phyloP scores from a whole-genome alignment of 2,113 vertebrate species.

The Nycticorax nycticorax region DNA sequence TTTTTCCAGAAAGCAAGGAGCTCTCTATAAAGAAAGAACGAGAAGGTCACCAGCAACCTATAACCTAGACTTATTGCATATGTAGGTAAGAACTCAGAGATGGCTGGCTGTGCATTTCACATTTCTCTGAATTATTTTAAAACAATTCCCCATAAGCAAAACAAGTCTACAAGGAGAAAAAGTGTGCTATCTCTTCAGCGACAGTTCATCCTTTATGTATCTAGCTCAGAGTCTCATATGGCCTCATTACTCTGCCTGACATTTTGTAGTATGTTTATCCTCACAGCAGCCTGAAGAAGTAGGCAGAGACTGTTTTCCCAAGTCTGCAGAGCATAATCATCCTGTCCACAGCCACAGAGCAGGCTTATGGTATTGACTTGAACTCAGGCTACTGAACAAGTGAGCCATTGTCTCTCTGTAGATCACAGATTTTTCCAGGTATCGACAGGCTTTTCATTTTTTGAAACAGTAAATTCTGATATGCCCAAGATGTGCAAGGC shows the following conservation, averaged over 20 bases:
- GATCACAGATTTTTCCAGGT: neutral
- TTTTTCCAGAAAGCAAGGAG: neutral
- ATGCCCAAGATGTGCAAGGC: neutral
- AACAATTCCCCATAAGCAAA: neutral
- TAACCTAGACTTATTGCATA: neutral
- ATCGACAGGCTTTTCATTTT: neutral
- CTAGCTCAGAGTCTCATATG: neutral
- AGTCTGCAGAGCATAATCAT: neutral
- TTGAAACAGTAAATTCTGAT: neutral
- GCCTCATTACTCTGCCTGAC: neutral
- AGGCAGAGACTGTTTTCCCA: neutral
- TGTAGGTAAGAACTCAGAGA: neutral
- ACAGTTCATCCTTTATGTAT: neutral
- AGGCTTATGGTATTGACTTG: neutral
- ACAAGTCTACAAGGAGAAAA: neutral
- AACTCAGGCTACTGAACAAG: conserved; percentile 3
- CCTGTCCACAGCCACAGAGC: neutral
- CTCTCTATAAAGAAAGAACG: neutral
- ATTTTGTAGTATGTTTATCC: neutral
- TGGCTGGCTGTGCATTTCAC: neutral
- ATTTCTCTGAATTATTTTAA: neutral
- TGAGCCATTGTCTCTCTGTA: neutral
- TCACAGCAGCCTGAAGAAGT: neutral
- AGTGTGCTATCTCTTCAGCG: neutral
- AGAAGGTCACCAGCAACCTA: neutral